phyloP scores from a whole-genome alignment of 2,888 invertebrate species.

The Hypena proboscidalis region DNA sequence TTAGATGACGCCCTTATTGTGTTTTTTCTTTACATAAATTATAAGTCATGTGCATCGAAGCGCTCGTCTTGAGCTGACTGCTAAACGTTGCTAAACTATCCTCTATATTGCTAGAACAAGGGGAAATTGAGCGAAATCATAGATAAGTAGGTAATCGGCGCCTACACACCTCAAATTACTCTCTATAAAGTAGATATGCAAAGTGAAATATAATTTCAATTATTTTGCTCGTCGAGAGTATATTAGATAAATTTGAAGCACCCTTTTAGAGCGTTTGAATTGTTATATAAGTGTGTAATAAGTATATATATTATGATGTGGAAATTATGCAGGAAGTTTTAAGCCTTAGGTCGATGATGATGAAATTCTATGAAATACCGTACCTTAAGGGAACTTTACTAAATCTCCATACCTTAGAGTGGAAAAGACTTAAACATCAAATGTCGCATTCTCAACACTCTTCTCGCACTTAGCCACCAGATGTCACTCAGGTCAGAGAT shows the following conservation, averaged over 20 bases:
- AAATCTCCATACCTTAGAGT: no score
- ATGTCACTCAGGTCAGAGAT: no score
- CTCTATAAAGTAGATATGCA: constrained; percentile 17
- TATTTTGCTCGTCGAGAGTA: constrained; percentile 23
- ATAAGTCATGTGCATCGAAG: constrained; percentile 53
- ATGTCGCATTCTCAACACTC: no score
- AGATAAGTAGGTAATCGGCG: constrained; percentile 17
- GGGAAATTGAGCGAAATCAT: constrained; percentile 44
- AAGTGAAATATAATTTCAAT: constrained; percentile 44
- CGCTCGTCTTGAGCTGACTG: constrained; percentile 40
- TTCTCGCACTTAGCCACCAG: no score
- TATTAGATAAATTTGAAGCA: constrained; percentile 1
- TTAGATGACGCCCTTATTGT: constrained; percentile 63
- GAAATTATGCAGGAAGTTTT: not conserved
- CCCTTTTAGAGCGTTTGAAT: no score
- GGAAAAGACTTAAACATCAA: no score
- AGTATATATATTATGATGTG: not conserved
- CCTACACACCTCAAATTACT: constrained; percentile 15
- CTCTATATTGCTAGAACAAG: constrained; percentile 51
- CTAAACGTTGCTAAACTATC: constrained; percentile 60
- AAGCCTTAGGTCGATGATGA: no score
- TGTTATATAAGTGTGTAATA: no score
- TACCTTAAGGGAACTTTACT: no score
- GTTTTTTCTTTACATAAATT: constrained; percentile 62
- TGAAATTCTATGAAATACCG: no score